These are phyloP conservation scores for Poeciliopsis turrubarensis DNA, from an alignment of 2,113 vertebrate genomes.

Conservation along the genomic window DNA sequence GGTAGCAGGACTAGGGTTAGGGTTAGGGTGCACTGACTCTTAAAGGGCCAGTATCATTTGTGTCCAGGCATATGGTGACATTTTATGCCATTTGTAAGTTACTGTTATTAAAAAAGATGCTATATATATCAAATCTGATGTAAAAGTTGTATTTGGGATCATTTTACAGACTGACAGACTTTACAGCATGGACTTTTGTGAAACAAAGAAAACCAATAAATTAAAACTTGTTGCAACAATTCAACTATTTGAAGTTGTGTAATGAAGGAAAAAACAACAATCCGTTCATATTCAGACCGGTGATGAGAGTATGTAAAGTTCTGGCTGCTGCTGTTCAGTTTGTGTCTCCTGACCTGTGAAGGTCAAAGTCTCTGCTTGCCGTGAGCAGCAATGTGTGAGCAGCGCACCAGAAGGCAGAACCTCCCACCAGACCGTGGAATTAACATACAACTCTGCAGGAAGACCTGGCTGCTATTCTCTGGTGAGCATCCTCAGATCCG, in stretches of 20 bases:
- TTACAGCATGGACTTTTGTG: neutral
- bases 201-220: neutral
- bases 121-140: too few relatives aligned
- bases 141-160: too few relatives aligned
- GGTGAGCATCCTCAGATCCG: constrained; percentile 32
- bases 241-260: neutral
- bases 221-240: neutral
- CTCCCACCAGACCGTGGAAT: constrained; percentile 13
- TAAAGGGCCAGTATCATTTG: too few relatives aligned
- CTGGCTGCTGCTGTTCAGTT: too few relatives aligned
- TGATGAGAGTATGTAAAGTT: neutral
- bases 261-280: neutral
- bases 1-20: too few relatives aligned
- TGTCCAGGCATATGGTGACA: too few relatives aligned
- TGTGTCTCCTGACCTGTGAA: neutral
- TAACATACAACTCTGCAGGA: constrained; percentile 47
- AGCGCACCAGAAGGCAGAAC: constrained; percentile 62
- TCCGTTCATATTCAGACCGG: neutral
- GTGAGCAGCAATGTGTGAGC: constrained; percentile 67
- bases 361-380: constrained; percentile 4
- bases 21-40: too few relatives aligned
- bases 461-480: constrained; percentile 55
- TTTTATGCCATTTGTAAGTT: too few relatives aligned
- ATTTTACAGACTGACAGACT: too few relatives aligned
- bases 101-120: too few relatives aligned